A percentile compares a stretch with the other conserved stretches of the same genome.
phyloP scores from a whole-genome alignment of 2,113 vertebrate species.

The Eulacestoma nigropectus region DNA sequence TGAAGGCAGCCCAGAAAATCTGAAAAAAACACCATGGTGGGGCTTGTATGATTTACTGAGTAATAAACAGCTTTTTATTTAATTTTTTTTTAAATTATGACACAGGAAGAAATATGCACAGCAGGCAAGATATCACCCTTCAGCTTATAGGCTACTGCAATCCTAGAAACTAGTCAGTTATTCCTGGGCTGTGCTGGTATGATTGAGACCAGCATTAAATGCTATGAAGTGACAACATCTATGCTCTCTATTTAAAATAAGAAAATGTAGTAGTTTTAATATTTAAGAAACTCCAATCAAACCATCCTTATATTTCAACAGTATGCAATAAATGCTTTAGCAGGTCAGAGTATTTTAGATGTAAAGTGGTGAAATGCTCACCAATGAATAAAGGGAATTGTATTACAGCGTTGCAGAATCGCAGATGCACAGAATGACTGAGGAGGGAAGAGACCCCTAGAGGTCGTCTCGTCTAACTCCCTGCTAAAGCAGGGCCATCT shows the following conservation, averaged over 20 bases:
- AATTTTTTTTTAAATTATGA: background rate
- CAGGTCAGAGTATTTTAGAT: background rate
- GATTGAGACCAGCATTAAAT: background rate
- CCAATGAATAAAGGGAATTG: background rate
- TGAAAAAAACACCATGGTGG: fast-evolving
- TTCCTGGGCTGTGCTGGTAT: background rate
- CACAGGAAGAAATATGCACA: background rate
- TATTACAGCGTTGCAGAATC: background rate
- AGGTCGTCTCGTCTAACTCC: background rate
- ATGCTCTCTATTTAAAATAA: background rate
- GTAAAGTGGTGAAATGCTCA: background rate
- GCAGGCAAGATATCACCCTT: background rate
- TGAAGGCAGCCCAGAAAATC: background rate
- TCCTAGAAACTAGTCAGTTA: background rate
- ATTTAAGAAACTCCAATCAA: background rate
- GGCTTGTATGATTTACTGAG: background rate
- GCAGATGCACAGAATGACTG: background rate
- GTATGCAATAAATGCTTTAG: background rate
- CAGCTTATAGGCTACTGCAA: background rate
- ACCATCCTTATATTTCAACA: background rate
- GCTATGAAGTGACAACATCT: background rate
- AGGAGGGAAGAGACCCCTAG: background rate
- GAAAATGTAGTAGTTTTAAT: background rate
- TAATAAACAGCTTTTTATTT: background rate
- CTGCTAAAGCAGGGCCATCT: background rate